Percentiles rank a stretch among this genome's conserved stretches.
Evolutionary conservation across 30 jellyfish, hydroid and myxozoan species (phyloP).

Genomic region (Rhopilema esculentum): DNA sequence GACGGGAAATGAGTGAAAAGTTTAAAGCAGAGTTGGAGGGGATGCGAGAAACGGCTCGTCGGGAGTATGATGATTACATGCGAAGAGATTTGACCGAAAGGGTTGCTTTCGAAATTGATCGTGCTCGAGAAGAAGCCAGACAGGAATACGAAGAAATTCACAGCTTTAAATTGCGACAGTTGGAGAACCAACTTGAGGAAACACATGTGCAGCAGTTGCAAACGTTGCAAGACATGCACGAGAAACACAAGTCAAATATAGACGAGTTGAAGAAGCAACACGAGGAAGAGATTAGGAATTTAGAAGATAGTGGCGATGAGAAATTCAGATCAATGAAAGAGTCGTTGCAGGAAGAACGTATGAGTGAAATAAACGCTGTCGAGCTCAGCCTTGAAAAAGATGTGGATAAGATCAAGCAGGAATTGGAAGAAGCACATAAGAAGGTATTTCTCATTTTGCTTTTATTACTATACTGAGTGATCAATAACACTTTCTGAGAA

Average conservation of each 20-base stretch:
- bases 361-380: slow-evolving; percentile 24
- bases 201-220: slow-evolving; percentile 66
- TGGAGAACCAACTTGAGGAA: slow-evolving; percentile 60
- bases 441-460: slow-evolving; percentile 24
- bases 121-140: slow-evolving; percentile 41
- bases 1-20: slow-evolving; percentile 45
- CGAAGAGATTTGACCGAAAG: slow-evolving; percentile 32
- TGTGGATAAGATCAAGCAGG: slow-evolving; percentile 26
- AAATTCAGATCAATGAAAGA: slow-evolving; percentile 23
- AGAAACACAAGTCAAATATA: slow-evolving; percentile 37
- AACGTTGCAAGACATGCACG: slow-evolving; percentile 44
- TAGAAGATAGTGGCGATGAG: slow-evolving; percentile 27
- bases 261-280: slow-evolving; percentile 59
- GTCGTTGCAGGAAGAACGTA: slow-evolving; percentile 5
- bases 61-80: slow-evolving; percentile 49
- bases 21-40: slow-evolving; percentile 28
- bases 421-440: slow-evolving; percentile 57
- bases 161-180: slow-evolving; percentile 4
- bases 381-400: slow-evolving; percentile 35
- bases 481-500: too few relatives aligned
- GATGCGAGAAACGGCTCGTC: slow-evolving; percentile 36
- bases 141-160: slow-evolving; percentile 30
- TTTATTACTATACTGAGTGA: too few relatives aligned
- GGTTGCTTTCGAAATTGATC: slow-evolving; percentile 36
- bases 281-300: slow-evolving; percentile 41